These are phyloP conservation scores for Archocentrus centrarchus DNA, from an alignment of 2,113 vertebrate genomes.

Conservation along the genomic window DNA sequence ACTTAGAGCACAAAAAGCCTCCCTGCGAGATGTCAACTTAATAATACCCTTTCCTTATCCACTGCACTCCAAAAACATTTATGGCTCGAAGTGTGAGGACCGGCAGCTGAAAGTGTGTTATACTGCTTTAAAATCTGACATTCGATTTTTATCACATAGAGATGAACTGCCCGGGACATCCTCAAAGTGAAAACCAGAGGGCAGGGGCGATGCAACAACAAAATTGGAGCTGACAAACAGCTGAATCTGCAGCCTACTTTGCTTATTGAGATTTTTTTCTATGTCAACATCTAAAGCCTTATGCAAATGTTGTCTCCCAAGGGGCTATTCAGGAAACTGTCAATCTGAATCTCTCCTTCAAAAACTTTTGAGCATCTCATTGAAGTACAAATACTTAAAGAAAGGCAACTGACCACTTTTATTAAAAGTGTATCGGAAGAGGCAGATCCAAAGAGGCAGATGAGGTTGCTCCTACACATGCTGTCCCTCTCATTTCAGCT, in stretches of 20 bases:
- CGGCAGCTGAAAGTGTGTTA: not conserved
- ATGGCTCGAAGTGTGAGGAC: slow-evolving; percentile 7
- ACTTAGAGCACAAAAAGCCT: slow-evolving; percentile 18
- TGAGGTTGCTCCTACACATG: not conserved
- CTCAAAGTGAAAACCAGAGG: not conserved
- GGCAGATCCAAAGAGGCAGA: not conserved
- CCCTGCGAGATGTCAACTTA: slow-evolving; percentile 25
- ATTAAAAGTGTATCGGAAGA: not conserved
- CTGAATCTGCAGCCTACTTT: slow-evolving; percentile 16
- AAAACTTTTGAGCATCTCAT: not conserved
- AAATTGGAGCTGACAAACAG: slow-evolving; percentile 21
- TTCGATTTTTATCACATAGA: slow-evolving; percentile 28
- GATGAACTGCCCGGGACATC: slow-evolving; percentile 21
- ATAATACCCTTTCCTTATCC: slow-evolving; percentile 32
- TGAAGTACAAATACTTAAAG: not conserved
- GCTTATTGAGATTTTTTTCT: slow-evolving; percentile 14
- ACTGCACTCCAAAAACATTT: slow-evolving; percentile 51
- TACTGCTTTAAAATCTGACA: slow-evolving; percentile 16
- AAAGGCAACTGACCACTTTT: not conserved
- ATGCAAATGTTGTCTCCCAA: not conserved
- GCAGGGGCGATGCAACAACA: not conserved
- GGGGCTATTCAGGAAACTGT: slow-evolving; percentile 5
- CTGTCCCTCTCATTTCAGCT: not conserved
- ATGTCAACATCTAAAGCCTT: not conserved
- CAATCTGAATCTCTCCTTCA: not conserved